Base-by-base conservation (phyloP, 2,797 vertebrate genomes). In the Malurus splendens region DNA sequence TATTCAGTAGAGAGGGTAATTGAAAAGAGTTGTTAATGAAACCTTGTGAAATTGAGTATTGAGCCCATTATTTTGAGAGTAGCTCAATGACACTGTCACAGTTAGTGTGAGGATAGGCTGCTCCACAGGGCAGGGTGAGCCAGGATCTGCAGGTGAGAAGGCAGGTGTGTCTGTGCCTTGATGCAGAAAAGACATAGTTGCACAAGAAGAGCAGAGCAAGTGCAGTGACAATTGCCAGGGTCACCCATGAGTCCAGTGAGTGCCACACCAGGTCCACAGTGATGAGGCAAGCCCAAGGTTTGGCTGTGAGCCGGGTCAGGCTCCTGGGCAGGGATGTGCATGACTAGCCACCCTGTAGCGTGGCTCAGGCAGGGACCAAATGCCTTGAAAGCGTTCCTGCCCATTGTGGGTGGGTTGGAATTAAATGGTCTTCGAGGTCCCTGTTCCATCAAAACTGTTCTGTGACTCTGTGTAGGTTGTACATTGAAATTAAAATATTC, bases 281-380 rank as follows among this genome's bases (percentile, higher is more conserved):
- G 45, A 20, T 0, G 2, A 55, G 27, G 61, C 27, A 64, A 38
- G 18, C 44, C 30, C 47, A 7, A 16, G n/a, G 38, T 48, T 24
- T 32, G 38, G 20, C 27, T 2, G 6, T 23, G 32, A 28, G 18
- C 12, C 20, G 41, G 12, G 2, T 57, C 50, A 50, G 45, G 44
- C 39, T 75, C 24, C 19, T 44, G 62, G 68, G n/a, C 48, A 52
- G 39, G 0, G 2, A 24, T 42, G 19, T 39, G 25, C 1, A 0
- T 0, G 10, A 50, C 20, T 24, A 48, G 56, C 19, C 20, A 18
- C 20, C 16, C 39, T 78, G 57, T 23, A 25, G 1, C 0, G 0
- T 7, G 32, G 18, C 70, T 65, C 51, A 48, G 20, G 18, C 23
- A 33, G 60, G 24, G 10, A 52, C 14, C n/a, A 48, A 48, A 33